Conservation (phyloP, 2,113 vertebrate genomes). For the Ancistrus triradiatus region DNA sequence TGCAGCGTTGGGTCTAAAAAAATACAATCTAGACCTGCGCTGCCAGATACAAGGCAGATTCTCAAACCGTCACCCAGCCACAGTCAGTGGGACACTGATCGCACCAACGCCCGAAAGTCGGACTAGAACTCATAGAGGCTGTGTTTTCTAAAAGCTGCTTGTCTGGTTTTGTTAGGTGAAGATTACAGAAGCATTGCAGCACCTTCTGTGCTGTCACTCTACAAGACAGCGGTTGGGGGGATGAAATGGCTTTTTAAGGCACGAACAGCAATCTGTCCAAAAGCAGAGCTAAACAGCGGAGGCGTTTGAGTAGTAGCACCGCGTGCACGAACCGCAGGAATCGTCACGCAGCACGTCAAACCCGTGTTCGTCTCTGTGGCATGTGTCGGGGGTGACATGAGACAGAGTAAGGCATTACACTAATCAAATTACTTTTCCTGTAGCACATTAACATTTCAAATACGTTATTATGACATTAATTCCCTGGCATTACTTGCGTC, state of each 20-base stretch:
- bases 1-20: neutral
- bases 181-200: conserved; percentile 28
- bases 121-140: no score
- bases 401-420: no score
- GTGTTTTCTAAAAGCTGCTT: neutral
- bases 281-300: conserved; percentile 53
- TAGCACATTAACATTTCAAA: no score
- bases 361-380: conserved; percentile 19
- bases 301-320: conserved; percentile 51
- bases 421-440: no score
- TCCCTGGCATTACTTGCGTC: no score
- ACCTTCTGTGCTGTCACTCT: neutral
- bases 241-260: neutral
- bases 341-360: conserved; percentile 27
- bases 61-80: no score
- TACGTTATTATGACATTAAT: no score
- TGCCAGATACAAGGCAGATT: no score
- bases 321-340: conserved; percentile 27
- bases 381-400: no score
- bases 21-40: no score
- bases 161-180: neutral
- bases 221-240: conserved; percentile 9
- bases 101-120: no score
- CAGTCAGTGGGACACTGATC: no score
- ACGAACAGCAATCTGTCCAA: conserved; percentile 56